A percentile compares a stretch with the other conserved stretches of the same genome.
These are phyloP conservation scores for Esperia sulphurella DNA, from an alignment of 2,888 invertebrate genomes.

Conservation along the genomic window DNA sequence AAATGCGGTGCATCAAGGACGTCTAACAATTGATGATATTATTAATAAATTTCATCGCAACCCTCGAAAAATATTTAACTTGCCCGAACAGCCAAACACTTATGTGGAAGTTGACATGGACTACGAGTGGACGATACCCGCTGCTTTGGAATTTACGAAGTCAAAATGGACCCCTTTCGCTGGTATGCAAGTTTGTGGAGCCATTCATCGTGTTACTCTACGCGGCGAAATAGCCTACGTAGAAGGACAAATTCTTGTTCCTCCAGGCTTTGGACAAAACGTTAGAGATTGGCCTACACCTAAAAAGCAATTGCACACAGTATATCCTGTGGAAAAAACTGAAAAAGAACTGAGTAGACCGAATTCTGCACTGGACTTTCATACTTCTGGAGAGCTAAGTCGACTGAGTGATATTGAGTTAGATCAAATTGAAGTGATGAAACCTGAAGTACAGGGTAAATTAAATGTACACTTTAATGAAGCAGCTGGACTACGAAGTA, in stretches of 20 bases:
- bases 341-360: conserved; percentile 76
- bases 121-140: conserved; percentile 94
- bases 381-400: conserved; percentile 53
- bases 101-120: conserved; percentile 98
- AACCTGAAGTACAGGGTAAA: conserved; percentile 50
- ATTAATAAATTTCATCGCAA: conserved; percentile 95
- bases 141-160: conserved; percentile 90
- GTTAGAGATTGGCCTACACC: conserved; percentile 84
- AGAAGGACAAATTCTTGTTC: conserved; percentile 93
- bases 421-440: conserved; percentile 53
- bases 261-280: conserved; percentile 93
- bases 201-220: conserved; percentile 94
- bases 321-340: conserved; percentile 49
- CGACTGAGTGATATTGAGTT: conserved; percentile 60
- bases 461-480: conserved; percentile 81
- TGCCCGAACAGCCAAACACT: conserved; percentile 97
- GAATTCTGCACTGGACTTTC: conserved; percentile 78
- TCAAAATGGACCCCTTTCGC: conserved; percentile 99
- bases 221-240: conserved; percentile 97
- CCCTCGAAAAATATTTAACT: conserved; percentile 95
- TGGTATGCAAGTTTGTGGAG: conserved; percentile 91
- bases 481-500: conserved; percentile 58
- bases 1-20: conserved; percentile 94
- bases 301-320: conserved; percentile 54
- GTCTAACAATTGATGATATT: conserved; percentile 93